Evolutionary conservation across 1,140 invertebrate species (phyloP).

Genomic region (Aphis craccivora): DNA sequence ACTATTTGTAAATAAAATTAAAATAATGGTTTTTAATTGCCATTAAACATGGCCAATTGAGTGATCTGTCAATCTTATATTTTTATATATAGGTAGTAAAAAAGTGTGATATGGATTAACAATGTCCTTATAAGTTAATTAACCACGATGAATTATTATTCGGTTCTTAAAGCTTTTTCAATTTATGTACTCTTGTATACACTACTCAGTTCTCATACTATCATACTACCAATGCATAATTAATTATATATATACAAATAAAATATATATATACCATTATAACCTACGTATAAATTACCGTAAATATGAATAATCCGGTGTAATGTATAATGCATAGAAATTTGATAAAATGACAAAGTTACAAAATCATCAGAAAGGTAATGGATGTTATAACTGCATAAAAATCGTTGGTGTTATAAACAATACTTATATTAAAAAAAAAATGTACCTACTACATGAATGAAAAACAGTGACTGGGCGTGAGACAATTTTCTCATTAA

Average conservation of each 20-base stretch:
- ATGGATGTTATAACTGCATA: background rate
- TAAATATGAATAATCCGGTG: background rate
- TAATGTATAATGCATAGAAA: background rate
- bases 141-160: background rate
- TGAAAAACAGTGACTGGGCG: background rate
- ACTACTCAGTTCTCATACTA: background rate
- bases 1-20: background rate
- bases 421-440: background rate
- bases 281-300: background rate
- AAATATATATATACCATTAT: background rate
- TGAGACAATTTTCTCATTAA: background rate
- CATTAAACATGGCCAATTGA: background rate
- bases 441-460: accelerated
- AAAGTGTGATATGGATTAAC: background rate
- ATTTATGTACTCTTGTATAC: background rate
- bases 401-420: background rate
- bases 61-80: background rate
- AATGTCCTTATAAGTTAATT: background rate
- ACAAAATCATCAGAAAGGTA: background rate
- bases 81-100: background rate
- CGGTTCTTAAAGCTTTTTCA: background rate
- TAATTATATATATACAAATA: background rate
- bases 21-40: background rate
- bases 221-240: background rate
- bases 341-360: background rate